Conservation (phyloP, 2,113 vertebrate genomes). For the Megaleporinus macrocephalus region DNA sequence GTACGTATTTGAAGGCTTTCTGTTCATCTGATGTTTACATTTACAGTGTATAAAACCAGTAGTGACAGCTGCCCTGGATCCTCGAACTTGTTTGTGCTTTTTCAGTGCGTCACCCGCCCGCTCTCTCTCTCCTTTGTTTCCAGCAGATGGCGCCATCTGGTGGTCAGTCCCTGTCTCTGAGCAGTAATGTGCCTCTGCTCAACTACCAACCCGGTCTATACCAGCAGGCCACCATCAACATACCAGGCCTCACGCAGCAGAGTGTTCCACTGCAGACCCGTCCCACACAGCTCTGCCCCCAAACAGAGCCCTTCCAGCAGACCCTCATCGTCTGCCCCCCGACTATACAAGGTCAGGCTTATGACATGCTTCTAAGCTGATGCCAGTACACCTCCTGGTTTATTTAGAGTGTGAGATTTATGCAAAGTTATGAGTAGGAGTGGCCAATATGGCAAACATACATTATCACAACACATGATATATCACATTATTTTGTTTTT, state of each 20-base stretch:
- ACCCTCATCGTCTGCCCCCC: slow-evolving; percentile 97
- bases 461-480: no score
- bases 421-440: no score
- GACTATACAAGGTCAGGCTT: slow-evolving; percentile 90
- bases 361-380: not conserved
- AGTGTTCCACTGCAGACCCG: slow-evolving; percentile 91
- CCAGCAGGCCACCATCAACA: slow-evolving; percentile 93
- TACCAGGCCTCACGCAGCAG: slow-evolving; percentile 91
- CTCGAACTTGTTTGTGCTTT: not conserved
- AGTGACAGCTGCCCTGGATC: not conserved
- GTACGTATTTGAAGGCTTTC: no score
- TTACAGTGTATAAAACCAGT: no score
- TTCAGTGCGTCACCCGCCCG: not conserved
- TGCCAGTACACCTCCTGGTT: not conserved
- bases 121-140: slow-evolving; percentile 25
- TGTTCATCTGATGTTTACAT: no score
- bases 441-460: no score
- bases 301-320: slow-evolving; percentile 96
- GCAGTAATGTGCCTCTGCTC: slow-evolving; percentile 90
- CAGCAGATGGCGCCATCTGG: slow-evolving; percentile 83
- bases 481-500: no score
- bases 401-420: no score
- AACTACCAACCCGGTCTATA: slow-evolving; percentile 96
- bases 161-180: slow-evolving; percentile 91
- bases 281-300: slow-evolving; percentile 91